Evolutionary conservation across 2,888 invertebrate genomes (phyloP).

Genomic region (Tortricodes alternella): DNA sequence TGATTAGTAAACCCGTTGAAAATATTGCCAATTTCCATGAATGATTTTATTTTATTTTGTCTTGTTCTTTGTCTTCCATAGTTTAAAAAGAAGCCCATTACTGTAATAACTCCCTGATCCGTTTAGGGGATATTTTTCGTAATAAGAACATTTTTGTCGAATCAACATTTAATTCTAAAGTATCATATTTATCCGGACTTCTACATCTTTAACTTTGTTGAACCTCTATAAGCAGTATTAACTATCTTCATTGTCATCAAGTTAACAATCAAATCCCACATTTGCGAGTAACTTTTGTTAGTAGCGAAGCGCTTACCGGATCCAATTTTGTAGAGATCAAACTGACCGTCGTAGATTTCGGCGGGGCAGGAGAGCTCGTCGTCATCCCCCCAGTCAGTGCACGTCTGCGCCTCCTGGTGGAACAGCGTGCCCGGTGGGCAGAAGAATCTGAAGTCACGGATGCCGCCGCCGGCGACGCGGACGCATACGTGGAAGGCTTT

Average conservation of each 20-base stretch:
- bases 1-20: too few relatives aligned
- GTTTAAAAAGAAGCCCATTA: too few relatives aligned
- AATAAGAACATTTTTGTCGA: too few relatives aligned
- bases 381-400: constrained; percentile 93
- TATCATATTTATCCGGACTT: too few relatives aligned
- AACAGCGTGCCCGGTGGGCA: constrained; percentile 95
- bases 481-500: constrained; percentile 96
- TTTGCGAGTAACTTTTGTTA: constrained; percentile 57
- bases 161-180: too few relatives aligned
- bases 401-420: constrained; percentile 95
- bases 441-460: constrained; percentile 92
- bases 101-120: too few relatives aligned
- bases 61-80: too few relatives aligned
- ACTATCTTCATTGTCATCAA: neutral
- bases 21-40: too few relatives aligned
- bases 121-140: too few relatives aligned
- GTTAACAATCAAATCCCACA: neutral
- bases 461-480: constrained; percentile 89
- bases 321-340: constrained; percentile 92
- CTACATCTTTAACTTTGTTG: neutral
- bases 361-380: constrained; percentile 90
- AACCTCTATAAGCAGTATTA: neutral
- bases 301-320: constrained; percentile 85
- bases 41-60: too few relatives aligned
- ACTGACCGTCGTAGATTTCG: constrained; percentile 92